Base-by-base conservation (phyloP, 2,113 vertebrate genomes). In the Alaudala cheleensis region DNA sequence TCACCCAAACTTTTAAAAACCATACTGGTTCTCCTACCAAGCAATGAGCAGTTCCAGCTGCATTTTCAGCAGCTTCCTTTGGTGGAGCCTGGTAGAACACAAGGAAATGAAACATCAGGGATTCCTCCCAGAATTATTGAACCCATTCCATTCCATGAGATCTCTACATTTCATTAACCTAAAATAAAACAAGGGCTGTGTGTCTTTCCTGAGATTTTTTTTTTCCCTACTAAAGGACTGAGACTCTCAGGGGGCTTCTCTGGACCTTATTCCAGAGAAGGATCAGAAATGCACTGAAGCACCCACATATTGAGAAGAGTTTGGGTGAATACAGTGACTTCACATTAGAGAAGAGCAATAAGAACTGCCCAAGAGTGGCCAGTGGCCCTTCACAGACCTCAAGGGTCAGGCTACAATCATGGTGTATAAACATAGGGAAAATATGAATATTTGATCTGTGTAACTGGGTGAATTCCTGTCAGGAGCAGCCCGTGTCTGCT, bases 161-260 rank as follows among this genome's bases (percentile, higher is more conserved):
- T 70, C 69, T 86, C 62, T 85, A 66, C 69, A 90, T 86, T 76
- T 81, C 51, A 74, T 74, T 84, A 78, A 40, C 23, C 20, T n/a
- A 42, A 86, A 92, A 94, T 61, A 81, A 86, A 94, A 60, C 29
- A 90, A 88, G 51, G 40, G 42, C 44, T 31, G 28, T 26, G 15
- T 26, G 42, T 37, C 60, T 83, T 74, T 86, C 51, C 22, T 0
- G 5, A 23, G 13, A 54, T 66, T 57, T 71, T 42, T 21, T 58
- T 88, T 61, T 40, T n/a, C n/a, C 26, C 37, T 24, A 5, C 14
- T 62, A 22, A 47, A 73, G 42, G 5, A 56, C 3, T 70, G 18
- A 44, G 18, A 54, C 33, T 39, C 23, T 34, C 3, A 2, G 6
- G 62, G 65, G 16, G 23, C 3, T 39, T 83, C 67, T 81, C 49